Evolutionary conservation across 2,113 vertebrate genomes (phyloP).

Genomic region (Fulmarus glacialis): DNA sequence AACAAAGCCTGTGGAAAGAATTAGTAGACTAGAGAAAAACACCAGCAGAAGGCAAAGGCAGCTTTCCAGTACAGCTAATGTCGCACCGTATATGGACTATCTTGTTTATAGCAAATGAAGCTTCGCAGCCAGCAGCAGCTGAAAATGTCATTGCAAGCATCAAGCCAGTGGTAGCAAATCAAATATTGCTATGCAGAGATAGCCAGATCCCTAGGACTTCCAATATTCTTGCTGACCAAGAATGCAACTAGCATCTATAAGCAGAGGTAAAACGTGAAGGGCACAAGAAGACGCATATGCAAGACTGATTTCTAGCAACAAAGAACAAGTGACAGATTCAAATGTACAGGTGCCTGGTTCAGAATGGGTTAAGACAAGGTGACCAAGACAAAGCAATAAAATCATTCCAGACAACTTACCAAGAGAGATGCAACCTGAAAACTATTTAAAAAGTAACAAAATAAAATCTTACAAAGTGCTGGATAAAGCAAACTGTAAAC

Average conservation of each 20-base stretch:
- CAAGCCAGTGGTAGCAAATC: not conserved
- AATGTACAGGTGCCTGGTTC: not conserved
- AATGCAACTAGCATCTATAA: not conserved
- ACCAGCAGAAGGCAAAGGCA: slow-evolving; percentile 57
- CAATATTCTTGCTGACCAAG: not conserved
- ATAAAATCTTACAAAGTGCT: not conserved
- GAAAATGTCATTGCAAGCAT: not conserved
- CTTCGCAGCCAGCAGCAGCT: not conserved
- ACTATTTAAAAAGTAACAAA: not conserved
- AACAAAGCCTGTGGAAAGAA: slow-evolving; percentile 26
- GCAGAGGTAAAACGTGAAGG: not conserved
- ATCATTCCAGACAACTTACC: not conserved
- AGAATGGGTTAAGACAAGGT: not conserved
- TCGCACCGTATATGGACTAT: not conserved
- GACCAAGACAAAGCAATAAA: not conserved
- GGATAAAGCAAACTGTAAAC: not conserved
- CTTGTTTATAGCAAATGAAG: slow-evolving; percentile 25
- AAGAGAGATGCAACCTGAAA: not conserved
- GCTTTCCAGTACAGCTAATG: slow-evolving; percentile 49
- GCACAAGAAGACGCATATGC: not conserved
- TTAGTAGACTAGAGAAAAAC: slow-evolving; percentile 51
- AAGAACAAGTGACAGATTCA: not conserved
- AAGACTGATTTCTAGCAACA: not conserved
- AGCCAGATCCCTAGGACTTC: not conserved
- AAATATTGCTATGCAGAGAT: not conserved